Base-by-base conservation (phyloP, 2,888 invertebrate genomes). In the Chironomus tentans region DNA sequence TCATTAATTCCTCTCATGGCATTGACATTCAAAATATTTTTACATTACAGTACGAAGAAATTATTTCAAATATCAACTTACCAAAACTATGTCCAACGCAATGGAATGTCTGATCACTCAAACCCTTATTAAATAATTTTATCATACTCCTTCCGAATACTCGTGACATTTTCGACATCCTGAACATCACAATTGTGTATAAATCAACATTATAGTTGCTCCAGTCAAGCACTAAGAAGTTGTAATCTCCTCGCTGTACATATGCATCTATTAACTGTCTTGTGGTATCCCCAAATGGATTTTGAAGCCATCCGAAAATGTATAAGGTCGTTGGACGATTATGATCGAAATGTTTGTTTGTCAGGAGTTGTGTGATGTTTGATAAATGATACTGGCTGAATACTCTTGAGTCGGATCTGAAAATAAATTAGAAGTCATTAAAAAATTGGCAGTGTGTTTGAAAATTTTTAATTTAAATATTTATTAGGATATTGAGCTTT, bases 41-140 rank as follows among this genome's bases (percentile, higher is more conserved):
- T 13, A 1, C 50, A 13, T 50, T n/a, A n/a, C n/a, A n/a, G n/a
- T n/a, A 4, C 24, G 2, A 24, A 3, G 2, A 15, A 15, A 4
- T 6, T n/a, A 50, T 50, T 50, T 12, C 10, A 13, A 15, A 15
- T 6, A n/a, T 2, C 56, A 10, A 65, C 65, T 24, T 65, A 65
- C 65, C 80, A 0, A 80, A 78, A 1, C 80, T 80, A 24, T 80
- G 80, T 12, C 80, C 80, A 15, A 79, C n/a, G 1, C 79, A 18
- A 65, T 77, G 79, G 2, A 76, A 77, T 0, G 50, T 70, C 0
- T 22, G n/a, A 0, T 65, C 15, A 15, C 76, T 24, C 0, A 80
- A 56, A 15, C 50, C 69, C 0, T 69, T 76, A 0, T 70, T 2
- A 0, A 12, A 5, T 0, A 74, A 21, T 15, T 74, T 68, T 68